These are phyloP conservation scores for Armadillidium nasatum DNA, from an alignment of 1,140 invertebrate species.

Conservation along the genomic window DNA sequence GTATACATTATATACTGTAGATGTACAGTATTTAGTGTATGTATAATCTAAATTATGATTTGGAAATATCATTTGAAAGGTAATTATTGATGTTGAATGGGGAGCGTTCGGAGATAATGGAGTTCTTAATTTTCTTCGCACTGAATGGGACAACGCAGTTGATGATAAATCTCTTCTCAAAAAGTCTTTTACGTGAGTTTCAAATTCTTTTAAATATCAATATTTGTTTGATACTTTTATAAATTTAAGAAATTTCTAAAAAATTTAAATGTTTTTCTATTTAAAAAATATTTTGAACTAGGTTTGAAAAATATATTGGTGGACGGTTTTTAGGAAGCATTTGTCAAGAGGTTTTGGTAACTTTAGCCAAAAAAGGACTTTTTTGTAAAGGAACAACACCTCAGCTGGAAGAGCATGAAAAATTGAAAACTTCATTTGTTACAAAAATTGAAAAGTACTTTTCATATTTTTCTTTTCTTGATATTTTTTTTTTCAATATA, in stretches of 20 bases:
- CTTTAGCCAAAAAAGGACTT: constrained; percentile 55
- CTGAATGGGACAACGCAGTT: constrained; percentile 63
- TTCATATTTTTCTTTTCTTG: neutral
- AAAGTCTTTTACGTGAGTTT: constrained; percentile 54
- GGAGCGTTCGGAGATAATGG: constrained; percentile 81
- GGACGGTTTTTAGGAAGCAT: constrained; percentile 86
- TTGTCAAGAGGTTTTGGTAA: constrained; percentile 56
- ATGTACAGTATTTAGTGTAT: too few species aligned
- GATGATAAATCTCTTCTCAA: constrained; percentile 57
- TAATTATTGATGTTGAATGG: constrained; percentile 57
- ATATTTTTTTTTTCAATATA: too few species aligned
- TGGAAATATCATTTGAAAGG: neutral
- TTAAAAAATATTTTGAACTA: constrained; percentile 44
- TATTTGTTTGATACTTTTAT: neutral
- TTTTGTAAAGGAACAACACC: constrained; percentile 53
- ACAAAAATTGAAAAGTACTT: neutral
- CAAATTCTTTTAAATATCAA: constrained; percentile 44
- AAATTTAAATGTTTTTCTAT: neutral
- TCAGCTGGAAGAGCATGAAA: neutral
- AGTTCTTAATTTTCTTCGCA: constrained; percentile 67
- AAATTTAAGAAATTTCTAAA: neutral
- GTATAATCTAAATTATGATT: too few species aligned
- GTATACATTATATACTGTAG: too few species aligned
- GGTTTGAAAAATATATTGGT: constrained; percentile 72
- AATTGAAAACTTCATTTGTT: neutral